phyloP scores from a whole-genome alignment of 2,888 invertebrate species.

The Nemurella pictetii region DNA sequence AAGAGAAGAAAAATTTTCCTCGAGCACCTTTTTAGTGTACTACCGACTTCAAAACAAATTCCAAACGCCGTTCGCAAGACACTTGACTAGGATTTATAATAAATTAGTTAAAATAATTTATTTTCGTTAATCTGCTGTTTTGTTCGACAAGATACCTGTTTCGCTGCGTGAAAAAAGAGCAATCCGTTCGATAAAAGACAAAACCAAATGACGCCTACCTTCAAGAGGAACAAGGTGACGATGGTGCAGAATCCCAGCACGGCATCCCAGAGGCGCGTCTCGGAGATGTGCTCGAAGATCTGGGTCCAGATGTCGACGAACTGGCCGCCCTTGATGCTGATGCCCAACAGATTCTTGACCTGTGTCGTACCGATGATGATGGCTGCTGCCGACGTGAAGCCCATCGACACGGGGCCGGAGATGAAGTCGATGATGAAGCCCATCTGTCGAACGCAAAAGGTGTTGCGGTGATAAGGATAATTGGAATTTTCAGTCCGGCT shows the following conservation, averaged over 20 bases:
- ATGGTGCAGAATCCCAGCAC: constrained; percentile 71
- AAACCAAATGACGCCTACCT: constrained; percentile 65
- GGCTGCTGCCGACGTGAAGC: constrained; percentile 81
- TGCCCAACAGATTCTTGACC: constrained; percentile 73
- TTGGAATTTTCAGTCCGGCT: too few species aligned
- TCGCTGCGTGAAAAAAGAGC: not conserved
- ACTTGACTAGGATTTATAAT: too few species aligned
- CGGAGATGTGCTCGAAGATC: constrained; percentile 69
- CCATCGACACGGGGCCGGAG: constrained; percentile 77
- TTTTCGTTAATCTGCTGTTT: too few species aligned
- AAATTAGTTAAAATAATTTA: too few species aligned
- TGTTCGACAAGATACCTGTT: too few species aligned
- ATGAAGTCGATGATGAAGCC: constrained; percentile 81
- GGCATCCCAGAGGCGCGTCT: constrained; percentile 72
- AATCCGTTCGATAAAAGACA: constrained; percentile 31
- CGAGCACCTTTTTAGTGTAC: too few species aligned
- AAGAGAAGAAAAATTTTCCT: too few species aligned
- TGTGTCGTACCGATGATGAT: constrained; percentile 82
- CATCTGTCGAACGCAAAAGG: constrained; percentile 3
- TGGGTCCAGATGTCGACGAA: constrained; percentile 73
- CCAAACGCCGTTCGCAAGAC: too few species aligned
- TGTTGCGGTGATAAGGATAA: too few species aligned
- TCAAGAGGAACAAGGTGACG: constrained; percentile 66
- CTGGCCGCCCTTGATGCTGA: constrained; percentile 68
- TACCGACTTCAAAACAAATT: too few species aligned